Evolutionary conservation across 2,888 invertebrate species (phyloP), one percentile per base, ranked within the genome.

Genomic region (Zaprionus lineosus): DNA sequence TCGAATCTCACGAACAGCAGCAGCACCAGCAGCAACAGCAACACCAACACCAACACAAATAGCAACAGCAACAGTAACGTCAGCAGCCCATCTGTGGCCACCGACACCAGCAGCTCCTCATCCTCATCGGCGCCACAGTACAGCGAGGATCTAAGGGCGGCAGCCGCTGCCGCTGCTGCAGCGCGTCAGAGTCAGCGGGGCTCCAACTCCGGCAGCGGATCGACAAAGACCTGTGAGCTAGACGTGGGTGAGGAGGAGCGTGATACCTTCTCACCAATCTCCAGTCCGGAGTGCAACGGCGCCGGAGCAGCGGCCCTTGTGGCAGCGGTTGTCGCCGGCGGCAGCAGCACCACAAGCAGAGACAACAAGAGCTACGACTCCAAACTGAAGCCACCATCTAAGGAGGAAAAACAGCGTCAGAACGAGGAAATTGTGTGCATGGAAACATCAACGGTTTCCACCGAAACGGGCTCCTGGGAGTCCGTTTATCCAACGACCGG

Each of bases 381-480:
- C 41, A 59, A 65, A 41, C 11, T 75, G 24, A 76, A 84, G 44
- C 73, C 86, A 15, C 77, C 88, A 1, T 88, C 89, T 2, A 93
- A 93, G 84, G 92, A 92, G 83, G 92, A 92, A 74, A 93, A 93
- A 68, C 93, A 93, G 74, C 90, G 92, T 14, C 92, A 92, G 73
- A 93, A 93, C 86, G 92, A 93, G 86, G 92, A 93, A 83, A 92
- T 92, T 61, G 92, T 92, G 11, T 92, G 92, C 69, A 89, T 92
- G 88, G 92, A 92, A 74, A 92, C 93, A 0, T 93, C 93, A 2
- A 93, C 93, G 1, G 89, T 93, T 47, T 93, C 93, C 21, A 93
- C 93, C 4, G 93, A 93, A 88, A 92, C 92, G 11, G 93, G 93
- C 34, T 93, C 93, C 11, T 93, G 93, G 93, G 93, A 93, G 84